Evolutionary conservation across 1,140 invertebrate species (phyloP), one percentile per base, ranked within the genome.

Genomic region (Drosophila rufa): DNA sequence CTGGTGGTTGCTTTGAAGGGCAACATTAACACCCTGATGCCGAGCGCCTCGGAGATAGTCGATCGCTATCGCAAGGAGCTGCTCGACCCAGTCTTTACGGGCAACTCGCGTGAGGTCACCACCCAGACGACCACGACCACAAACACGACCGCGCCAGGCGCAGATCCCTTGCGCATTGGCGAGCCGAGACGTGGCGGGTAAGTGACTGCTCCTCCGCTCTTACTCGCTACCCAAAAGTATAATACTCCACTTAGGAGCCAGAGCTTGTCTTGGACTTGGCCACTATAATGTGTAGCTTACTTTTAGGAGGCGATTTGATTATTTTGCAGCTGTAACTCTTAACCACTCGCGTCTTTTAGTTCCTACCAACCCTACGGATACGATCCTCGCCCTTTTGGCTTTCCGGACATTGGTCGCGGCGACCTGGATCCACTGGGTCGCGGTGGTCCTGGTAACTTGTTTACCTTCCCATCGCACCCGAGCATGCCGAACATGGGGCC

Each of bases 391-490:
- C 91, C 91, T 42, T 92, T 92, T 82, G 91, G 91, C 5, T 92
- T 92, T 59, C 89, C 93, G n/a, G 94, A 94, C 66, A 90, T 96
- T 58, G 96, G 96, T 1, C 92, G 95, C 36, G 93, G 94, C 56
- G 97, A 97, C 93, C 93, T 97, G 79, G 95, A 97, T 94, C 97
- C 97, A 2, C 95, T 97, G 51, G 95, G 94, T 71, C 84, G 93
- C 25, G 82, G 84, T 50, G 95, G 95, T 42, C 93, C 94, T 73
- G 96, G 96, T 56, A 97, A 97, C 96, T 71, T 97, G 11, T 97
- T 96, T 91, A 94, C 93, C 43, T 93, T 93, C 50, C 93, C 93
- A 33, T 93, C 94, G 12, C 70, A 51, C 9, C 84, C 81, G 6
- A 47, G 30, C 6, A 25, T 69, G 68, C 84, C 81, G 6, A 47